Base-by-base conservation (phyloP, 2,888 invertebrate genomes). In the Brachyopa scutellaris region DNA sequence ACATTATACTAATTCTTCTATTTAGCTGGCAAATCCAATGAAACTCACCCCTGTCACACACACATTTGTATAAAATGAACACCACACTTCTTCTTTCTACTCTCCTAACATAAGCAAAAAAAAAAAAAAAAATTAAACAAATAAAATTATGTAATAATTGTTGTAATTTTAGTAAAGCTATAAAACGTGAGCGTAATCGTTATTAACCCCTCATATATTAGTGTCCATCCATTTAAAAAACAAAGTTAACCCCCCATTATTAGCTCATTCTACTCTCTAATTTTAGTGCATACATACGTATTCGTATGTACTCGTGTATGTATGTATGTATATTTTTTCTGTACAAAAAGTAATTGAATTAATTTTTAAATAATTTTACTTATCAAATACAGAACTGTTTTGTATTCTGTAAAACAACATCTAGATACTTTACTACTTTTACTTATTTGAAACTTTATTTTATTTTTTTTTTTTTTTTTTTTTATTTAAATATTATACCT, bases 311-410 rank as follows among this genome's bases (percentile, higher is more conserved):
- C 7, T 5, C 5, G n/a, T n/a, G n/a, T n/a, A n/a, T n/a, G n/a
- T n/a, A n/a, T n/a, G n/a, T n/a, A n/a, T n/a, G n/a, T n/a, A 47
- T 49, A 9, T 61, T 72, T 72, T 80, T 66, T 67, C 64, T 83
- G 78, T 83, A 83, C 83, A 83, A 83, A 83, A 83, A 83, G 83
- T 83, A 83, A 83, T 83, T 83, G 83, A 83, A 83, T 83, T 74
- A 66, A 62, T 70, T 61, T 69, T 57, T 61, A 67, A 74, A 49
- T 66, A 67, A 69, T 31, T 7, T 8, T 45, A 11, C 47, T 47
- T 69, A n/a, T n/a, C n/a, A n/a, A n/a, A n/a, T n/a, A n/a, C n/a
- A n/a, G n/a, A n/a, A n/a, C 17, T 53, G 40, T 55, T 62, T 62
- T 62, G 13, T 70, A 26, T 26, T 26, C n/a, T 6, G 3, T 33